A percentile compares a stretch with the other conserved stretches of the same genome.
These are phyloP conservation scores for Hypsibius dujardini DNA, from an alignment of 1,140 invertebrate species.

Conservation along the genomic window DNA sequence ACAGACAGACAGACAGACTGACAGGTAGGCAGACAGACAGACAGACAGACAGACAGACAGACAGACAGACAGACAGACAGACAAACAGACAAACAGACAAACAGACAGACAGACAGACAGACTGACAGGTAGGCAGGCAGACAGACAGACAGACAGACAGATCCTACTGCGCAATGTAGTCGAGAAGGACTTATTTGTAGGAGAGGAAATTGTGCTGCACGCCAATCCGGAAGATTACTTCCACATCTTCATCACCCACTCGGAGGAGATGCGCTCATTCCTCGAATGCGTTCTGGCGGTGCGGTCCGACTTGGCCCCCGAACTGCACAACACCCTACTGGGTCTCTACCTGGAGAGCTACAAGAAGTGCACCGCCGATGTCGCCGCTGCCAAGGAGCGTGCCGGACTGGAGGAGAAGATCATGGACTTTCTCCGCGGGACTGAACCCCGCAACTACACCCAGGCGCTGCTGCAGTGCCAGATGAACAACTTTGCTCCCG, in stretches of 20 bases:
- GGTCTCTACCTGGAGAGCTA: conserved; percentile 56
- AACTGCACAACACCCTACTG: conserved; percentile 62
- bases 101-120: no score
- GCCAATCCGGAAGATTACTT: conserved; percentile 55
- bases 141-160: no score
- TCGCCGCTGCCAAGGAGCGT: background rate
- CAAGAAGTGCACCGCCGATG: background rate
- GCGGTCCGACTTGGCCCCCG: conserved; percentile 37
- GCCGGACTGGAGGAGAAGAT: conserved; percentile 49
- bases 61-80: no score
- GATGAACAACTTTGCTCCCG: conserved; percentile 59
- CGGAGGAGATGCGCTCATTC: conserved; percentile 57
- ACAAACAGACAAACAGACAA: no score
- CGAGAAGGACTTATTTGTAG: conserved; percentile 8
- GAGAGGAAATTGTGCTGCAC: conserved; percentile 16
- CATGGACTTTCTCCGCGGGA: conserved; percentile 51
- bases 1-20: no score
- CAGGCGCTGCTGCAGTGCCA: conserved; percentile 71
- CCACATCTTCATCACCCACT: conserved; percentile 66
- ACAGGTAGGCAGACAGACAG: no score
- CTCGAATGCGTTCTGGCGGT: conserved; percentile 56
- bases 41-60: no score
- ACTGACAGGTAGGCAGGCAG: no score
- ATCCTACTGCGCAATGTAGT: no score
- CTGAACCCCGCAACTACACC: conserved; percentile 58